Base-by-base conservation (phyloP, 2,888 invertebrate species). In the Drosophila conformis region DNA sequence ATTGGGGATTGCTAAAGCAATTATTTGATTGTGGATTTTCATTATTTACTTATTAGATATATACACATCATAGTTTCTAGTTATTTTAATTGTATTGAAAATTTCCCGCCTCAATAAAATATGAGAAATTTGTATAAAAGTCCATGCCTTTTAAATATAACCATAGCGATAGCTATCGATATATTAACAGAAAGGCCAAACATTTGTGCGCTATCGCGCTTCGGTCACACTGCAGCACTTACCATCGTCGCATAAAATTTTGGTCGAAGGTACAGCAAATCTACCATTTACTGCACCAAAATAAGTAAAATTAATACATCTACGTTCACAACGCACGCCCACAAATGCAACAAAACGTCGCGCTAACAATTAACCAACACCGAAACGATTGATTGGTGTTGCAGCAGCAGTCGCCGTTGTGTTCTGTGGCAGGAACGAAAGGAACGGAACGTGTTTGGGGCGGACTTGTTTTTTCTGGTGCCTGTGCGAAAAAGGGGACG, bases 371-470 rank as follows among this genome's bases (percentile, higher is more conserved):
- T 52, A 54, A 33, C 15, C 2, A 27, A 27, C 11, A 33, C 11
- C 42, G 31, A 51, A 48, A 42, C 8, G 18, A 35, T 48, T 53
- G 51, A 46, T 4, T n/a, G 21, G 15, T 53, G 54, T 11, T 27
- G 13, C 29, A 56, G 29, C 33, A 25, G 46, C 8, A 25, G 46
- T 25, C 46, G 4, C 59, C 31, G 51, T 58, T 25, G 68, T 51
- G 57, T 71, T 69, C 67, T 69, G 29, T 36, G 67, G 27, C 54
- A 66, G 75, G 73, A 72, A 69, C 80, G 80, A 75, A 73, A 78
- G 70, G 69, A 87, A 87, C 81, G 76, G 73, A 83, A 83, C 87
- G 83, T 83, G 83, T 87, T 83, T 83, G 71, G 75, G 79, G 80
- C 87, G 77, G 80, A 82, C 88, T 79, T 85, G 83, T 83, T 79